A percentile compares a stretch with the other conserved stretches of the same genome.
Evolutionary conservation across 2,113 vertebrate genomes (phyloP).

Genomic region (Gavialis gangeticus): DNA sequence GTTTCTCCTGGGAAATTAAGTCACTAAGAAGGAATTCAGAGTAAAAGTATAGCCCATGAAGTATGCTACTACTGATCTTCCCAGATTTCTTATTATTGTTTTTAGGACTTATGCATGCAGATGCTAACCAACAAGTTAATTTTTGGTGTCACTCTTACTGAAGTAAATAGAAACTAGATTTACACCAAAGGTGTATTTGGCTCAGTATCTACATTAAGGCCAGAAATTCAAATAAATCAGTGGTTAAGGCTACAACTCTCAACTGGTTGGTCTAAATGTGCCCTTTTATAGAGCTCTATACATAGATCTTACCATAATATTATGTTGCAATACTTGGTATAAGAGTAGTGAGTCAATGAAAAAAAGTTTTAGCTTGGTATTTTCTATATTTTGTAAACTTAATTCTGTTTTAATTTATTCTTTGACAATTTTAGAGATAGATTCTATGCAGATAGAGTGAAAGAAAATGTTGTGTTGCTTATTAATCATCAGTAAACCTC

Average conservation of each 20-base stretch:
- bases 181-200: slow-evolving; percentile 22
- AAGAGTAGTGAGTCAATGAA: slow-evolving; percentile 23
- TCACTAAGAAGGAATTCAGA: neutral
- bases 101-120: neutral
- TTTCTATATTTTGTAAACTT: slow-evolving; percentile 32
- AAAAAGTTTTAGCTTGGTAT: slow-evolving; percentile 40
- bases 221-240: slow-evolving; percentile 63
- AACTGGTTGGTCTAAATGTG: slow-evolving; percentile 40
- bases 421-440: slow-evolving; percentile 46
- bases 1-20: neutral
- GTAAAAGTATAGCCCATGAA: neutral
- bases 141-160: neutral
- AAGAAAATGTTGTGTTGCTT: slow-evolving; percentile 42
- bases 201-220: neutral
- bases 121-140: accelerated
- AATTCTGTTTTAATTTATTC: slow-evolving; percentile 49
- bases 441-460: slow-evolving; percentile 19
- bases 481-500: slow-evolving; percentile 29
- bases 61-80: neutral
- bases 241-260: slow-evolving; percentile 30
- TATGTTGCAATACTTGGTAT: slow-evolving; percentile 41
- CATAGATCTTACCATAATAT: slow-evolving; percentile 30
- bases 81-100: accelerated
- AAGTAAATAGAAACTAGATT: neutral
- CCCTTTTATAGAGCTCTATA: slow-evolving; percentile 48